Evolutionary conservation across 1,140 invertebrate genomes (phyloP), one percentile per base, ranked within the genome.

Genomic region (Bombus ignitus): DNA sequence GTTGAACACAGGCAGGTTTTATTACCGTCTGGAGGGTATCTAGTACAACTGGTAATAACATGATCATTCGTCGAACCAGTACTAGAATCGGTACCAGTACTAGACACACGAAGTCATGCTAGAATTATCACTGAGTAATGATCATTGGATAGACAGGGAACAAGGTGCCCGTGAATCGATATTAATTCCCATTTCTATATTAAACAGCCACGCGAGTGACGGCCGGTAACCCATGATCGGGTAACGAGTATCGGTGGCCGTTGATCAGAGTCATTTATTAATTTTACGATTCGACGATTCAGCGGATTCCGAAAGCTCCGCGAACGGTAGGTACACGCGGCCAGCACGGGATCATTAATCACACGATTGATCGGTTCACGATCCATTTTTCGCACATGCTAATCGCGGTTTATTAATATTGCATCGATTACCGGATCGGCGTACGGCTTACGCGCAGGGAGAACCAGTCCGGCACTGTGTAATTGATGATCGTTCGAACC

Each of bases 371-470:
- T 89, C 88, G 85, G 74, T 53, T 65, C 44, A 32, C 85, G 85
- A 90, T 88, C 89, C 79, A 90, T 90, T 90, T 90, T 90, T 90
- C 88, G 82, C 89, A 88, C 88, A 90, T 90, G 88, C 89, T 90
- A 90, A 90, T 90, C 89, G 86, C 79, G 88, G 89, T 90, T 90
- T 90, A 90, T 90, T 90, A 90, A 90, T 90, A 90, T 90, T 89
- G 79, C 86, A 90, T 90, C 89, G 89, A 90, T 90, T 90, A 90
- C 65, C 77, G 62, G 53, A 25, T 13, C 79, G 78, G 72, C 78
- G 81, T 82, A 84, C 85, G 81, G 89, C 85, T 87, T 90, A 84
- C 37, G 78, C 70, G 78, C 35, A 32, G 47, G 71, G 79, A 81
- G 85, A 87, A 73, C 68, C 44, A 57, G 82, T 44, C 44, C 47